Percentiles rank a stretch among this genome's conserved stretches.
These are phyloP conservation scores for Anaspis maculata DNA, from an alignment of 2,888 invertebrate genomes.

Conservation along the genomic window DNA sequence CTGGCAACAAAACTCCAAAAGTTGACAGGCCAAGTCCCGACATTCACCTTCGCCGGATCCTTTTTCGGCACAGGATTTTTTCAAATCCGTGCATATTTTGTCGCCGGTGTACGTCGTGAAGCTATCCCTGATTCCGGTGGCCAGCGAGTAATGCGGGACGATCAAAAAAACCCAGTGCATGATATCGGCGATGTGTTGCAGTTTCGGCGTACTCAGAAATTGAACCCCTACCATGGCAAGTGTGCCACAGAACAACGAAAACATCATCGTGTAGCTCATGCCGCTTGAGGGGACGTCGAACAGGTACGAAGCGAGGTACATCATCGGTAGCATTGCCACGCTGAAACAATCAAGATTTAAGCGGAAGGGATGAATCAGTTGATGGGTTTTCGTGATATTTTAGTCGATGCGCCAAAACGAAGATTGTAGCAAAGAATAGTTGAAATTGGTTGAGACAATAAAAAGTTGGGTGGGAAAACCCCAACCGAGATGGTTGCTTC, in stretches of 20 bases:
- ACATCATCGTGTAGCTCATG: constrained; percentile 62
- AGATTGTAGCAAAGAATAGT: too few relatives aligned
- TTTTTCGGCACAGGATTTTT: constrained; percentile 6
- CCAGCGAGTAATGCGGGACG: constrained; percentile 63
- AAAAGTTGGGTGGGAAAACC: too few relatives aligned
- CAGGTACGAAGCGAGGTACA: constrained; percentile 60
- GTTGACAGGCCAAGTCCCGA: constrained; percentile 30
- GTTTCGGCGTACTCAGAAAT: constrained; percentile 54
- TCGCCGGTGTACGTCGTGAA: constrained; percentile 25
- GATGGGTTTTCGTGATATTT: too few relatives aligned
- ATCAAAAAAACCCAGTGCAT: constrained; percentile 61
- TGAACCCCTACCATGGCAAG: constrained; percentile 63
- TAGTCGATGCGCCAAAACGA: too few relatives aligned
- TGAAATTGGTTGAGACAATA: too few relatives aligned
- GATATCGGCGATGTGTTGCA: constrained; percentile 48
- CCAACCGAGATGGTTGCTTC: too few relatives aligned
- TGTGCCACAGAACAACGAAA: constrained; percentile 65
- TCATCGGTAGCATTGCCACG: constrained; percentile 64
- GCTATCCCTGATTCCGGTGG: constrained; percentile 40
- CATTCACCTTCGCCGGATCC: constrained; percentile 18
- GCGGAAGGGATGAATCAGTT: too few relatives aligned
- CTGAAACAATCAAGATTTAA: too few relatives aligned
- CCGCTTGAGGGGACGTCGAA: constrained; percentile 69
- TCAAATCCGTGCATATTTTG: constrained; percentile 18
- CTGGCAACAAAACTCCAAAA: too few relatives aligned